Conservation (phyloP, 2,888 invertebrate genomes). For the Philereme transversata region DNA sequence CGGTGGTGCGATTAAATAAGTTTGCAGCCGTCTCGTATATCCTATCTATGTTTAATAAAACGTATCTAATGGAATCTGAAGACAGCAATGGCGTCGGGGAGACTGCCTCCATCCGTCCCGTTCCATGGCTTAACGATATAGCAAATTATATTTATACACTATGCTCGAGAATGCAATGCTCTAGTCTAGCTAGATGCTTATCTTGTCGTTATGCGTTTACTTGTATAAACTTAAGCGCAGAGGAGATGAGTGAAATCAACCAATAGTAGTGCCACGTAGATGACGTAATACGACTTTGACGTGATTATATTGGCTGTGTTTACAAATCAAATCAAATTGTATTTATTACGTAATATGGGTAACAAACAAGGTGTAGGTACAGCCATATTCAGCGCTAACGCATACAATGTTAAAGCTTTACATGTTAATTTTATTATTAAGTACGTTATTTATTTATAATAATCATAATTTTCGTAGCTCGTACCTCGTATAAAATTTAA, state of each 20-base stretch:
- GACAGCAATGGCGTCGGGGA: constrained; percentile 52
- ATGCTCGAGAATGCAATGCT: constrained; percentile 17
- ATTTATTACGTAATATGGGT: too few species aligned
- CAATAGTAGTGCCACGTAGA: too few species aligned
- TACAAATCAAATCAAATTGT: too few species aligned
- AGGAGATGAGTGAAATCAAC: background rate
- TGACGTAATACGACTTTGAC: too few species aligned
- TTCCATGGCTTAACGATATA: constrained; percentile 23
- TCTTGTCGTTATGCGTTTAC: constrained; percentile 8
- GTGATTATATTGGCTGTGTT: too few species aligned
- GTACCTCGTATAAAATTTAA: too few species aligned
- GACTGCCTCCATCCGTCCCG: constrained; percentile 34
- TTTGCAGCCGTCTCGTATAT: constrained; percentile 12
- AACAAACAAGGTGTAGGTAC: too few species aligned
- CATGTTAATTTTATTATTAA: too few species aligned
- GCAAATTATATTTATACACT: constrained; percentile 25
- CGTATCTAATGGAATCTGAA: constrained; percentile 37
- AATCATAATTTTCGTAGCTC: too few species aligned
- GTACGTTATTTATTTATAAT: too few species aligned
- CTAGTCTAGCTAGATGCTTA: constrained; percentile 9
- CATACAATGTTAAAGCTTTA: too few species aligned
- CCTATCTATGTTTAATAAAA: constrained; percentile 19
- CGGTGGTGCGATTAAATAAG: constrained; percentile 30
- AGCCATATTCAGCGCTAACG: too few species aligned
- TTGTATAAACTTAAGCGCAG: background rate